These are phyloP conservation scores for Aromia moschata DNA, from an alignment of 2,888 invertebrate genomes.

Conservation along the genomic window DNA sequence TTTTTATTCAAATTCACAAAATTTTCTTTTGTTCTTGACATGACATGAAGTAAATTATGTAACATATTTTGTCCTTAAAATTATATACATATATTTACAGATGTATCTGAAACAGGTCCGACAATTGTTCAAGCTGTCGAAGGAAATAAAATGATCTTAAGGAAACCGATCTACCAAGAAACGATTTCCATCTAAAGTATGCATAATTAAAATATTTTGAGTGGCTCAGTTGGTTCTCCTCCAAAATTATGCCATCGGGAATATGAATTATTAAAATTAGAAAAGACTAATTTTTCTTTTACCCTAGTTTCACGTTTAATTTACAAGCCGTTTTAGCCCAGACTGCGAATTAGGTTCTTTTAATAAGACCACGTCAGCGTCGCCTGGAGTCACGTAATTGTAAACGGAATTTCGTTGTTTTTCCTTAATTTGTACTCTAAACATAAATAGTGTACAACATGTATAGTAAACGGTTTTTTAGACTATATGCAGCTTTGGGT, in stretches of 20 bases:
- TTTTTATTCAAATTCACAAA: too few species aligned
- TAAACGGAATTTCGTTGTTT: slow-evolving; percentile 3
- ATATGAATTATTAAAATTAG: slow-evolving; percentile 14
- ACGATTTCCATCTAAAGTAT: not conserved
- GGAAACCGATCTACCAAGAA: too few species aligned
- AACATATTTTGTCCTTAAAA: too few species aligned
- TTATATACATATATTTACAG: too few species aligned
- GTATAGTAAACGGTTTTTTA: too few species aligned
- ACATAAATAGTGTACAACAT: too few species aligned
- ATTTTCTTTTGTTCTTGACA: too few species aligned
- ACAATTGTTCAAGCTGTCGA: too few species aligned
- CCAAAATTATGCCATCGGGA: slow-evolving; percentile 3
- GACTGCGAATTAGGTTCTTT: slow-evolving; percentile 17
- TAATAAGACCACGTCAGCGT: slow-evolving; percentile 1
- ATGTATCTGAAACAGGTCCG: too few species aligned
- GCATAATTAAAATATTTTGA: not conserved
- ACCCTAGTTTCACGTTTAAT: slow-evolving; percentile 13
- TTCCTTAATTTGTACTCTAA: slow-evolving; percentile 1
- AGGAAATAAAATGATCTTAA: too few species aligned
- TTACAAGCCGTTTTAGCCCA: slow-evolving; percentile 7
- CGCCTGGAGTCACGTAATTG: slow-evolving; percentile 13
- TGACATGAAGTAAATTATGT: too few species aligned
- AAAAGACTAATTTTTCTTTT: slow-evolving; percentile 6
- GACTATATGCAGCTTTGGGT: too few species aligned
- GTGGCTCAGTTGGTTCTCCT: not conserved